A percentile compares a stretch with the other conserved stretches of the same genome.
Conservation (phyloP, 1,140 invertebrate species). For the Halesus radiatus region DNA sequence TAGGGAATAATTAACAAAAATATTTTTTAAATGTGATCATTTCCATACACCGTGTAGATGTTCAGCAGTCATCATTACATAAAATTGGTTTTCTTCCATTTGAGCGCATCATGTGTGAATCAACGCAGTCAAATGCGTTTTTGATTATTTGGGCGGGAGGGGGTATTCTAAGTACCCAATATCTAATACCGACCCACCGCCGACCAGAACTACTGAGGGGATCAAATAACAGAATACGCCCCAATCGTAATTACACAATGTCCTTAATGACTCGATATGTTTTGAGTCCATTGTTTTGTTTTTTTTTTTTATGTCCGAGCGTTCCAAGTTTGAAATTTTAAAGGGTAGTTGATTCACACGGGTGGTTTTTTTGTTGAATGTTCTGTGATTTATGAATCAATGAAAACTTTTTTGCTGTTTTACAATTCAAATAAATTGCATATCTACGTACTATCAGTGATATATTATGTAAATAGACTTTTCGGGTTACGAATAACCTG, state of each 20-base stretch:
- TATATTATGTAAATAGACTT: no score
- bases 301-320: conserved; percentile 33
- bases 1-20: background rate
- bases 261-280: conserved; percentile 33
- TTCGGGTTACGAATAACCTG: no score
- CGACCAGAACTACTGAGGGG: background rate
- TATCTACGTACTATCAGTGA: no score
- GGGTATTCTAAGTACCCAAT: background rate
- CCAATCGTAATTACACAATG: conserved; percentile 34
- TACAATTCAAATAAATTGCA: no score
- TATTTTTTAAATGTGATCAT: background rate
- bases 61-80: conserved; percentile 32
- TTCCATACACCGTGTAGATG: conserved; percentile 7
- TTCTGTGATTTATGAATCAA: conserved; percentile 7
- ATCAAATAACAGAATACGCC: conserved; percentile 9
- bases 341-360: conserved; percentile 44
- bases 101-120: conserved; percentile 56
- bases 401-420: background rate
- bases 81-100: conserved; percentile 51
- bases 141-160: conserved; percentile 48
- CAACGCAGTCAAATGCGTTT: conserved; percentile 49
- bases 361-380: background rate
- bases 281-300: conserved; percentile 37
- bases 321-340: background rate
- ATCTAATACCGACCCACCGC: background rate